phyloP scores from a whole-genome alignment of 2,113 vertebrate species.

The Cephalophus harveyi region DNA sequence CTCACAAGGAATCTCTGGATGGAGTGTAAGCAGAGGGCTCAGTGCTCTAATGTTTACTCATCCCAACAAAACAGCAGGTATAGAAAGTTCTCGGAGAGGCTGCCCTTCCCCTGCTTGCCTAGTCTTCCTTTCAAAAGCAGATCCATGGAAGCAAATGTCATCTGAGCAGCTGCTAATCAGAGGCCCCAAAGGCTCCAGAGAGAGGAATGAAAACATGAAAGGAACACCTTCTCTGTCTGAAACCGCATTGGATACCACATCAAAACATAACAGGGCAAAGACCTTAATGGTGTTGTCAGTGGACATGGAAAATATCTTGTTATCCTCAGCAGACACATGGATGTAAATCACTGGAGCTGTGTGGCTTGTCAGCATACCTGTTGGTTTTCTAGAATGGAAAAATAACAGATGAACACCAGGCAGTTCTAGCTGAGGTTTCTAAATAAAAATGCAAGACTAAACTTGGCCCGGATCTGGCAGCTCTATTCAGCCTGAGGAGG shows the following conservation, averaged over 20 bases:
- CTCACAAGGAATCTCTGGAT: not conserved
- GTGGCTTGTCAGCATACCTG: slow-evolving; percentile 82
- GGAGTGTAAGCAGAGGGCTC: not conserved
- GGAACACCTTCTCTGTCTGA: not conserved
- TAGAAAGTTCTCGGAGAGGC: not conserved
- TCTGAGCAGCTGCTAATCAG: not conserved
- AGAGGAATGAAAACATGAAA: not conserved
- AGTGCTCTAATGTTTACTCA: not conserved
- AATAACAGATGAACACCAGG: slow-evolving; percentile 39
- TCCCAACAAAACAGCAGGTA: not conserved
- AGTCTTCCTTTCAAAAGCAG: not conserved
- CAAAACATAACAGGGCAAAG: not conserved
- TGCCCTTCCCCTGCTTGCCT: not conserved
- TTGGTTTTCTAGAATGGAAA: slow-evolving; percentile 76
- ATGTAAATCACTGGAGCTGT: slow-evolving; percentile 77
- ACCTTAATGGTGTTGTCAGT: slow-evolving; percentile 80
- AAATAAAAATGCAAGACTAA: slow-evolving; percentile 46
- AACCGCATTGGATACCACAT: not conserved
- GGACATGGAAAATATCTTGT: slow-evolving; percentile 81
- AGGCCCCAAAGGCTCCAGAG: not conserved
- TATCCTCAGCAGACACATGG: slow-evolving; percentile 77
- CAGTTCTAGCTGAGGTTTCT: slow-evolving; percentile 19
- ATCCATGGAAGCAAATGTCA: not conserved
- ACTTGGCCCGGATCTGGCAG: slow-evolving; percentile 29
- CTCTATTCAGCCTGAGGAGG: slow-evolving; percentile 48